Conservation (phyloP, 2,797 vertebrate genomes). For the Urocyon cinereoargenteus region DNA sequence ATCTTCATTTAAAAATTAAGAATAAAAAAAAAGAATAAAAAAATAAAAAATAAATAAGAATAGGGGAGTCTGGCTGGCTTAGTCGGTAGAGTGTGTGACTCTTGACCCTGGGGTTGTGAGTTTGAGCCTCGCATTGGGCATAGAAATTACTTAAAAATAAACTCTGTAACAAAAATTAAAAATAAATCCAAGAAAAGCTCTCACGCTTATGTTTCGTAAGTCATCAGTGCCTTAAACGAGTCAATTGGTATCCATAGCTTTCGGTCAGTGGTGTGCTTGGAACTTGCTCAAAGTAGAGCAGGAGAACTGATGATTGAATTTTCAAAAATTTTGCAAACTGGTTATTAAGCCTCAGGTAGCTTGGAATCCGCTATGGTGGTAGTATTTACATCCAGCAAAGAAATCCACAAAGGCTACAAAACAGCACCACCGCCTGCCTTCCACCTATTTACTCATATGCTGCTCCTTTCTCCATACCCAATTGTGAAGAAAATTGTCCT, state of each 20-base stretch:
- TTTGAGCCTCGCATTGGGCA: background rate
- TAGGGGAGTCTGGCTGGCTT: background rate
- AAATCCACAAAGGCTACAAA: background rate
- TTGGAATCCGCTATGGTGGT: background rate
- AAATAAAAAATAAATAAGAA: background rate
- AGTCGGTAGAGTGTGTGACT: background rate
- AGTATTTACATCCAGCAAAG: background rate
- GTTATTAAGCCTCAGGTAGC: background rate
- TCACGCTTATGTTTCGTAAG: background rate
- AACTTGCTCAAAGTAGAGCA: background rate
- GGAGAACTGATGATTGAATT: background rate
- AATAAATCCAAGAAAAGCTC: background rate
- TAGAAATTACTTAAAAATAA: background rate
- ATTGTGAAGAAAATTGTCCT: background rate
- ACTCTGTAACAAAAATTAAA: background rate
- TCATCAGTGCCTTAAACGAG: background rate
- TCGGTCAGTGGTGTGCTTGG: background rate
- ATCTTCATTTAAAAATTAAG: constrained; percentile 9
- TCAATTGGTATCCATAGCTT: background rate
- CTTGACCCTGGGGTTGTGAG: background rate
- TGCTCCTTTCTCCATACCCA: background rate
- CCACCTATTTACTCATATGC: background rate
- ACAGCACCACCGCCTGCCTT: too few species aligned
- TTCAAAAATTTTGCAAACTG: background rate
- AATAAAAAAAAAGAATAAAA: background rate